Evolutionary conservation across 2,797 vertebrate species (phyloP), one percentile per base, ranked within the genome.

Genomic region (Tenualosa thibaudeaui): DNA sequence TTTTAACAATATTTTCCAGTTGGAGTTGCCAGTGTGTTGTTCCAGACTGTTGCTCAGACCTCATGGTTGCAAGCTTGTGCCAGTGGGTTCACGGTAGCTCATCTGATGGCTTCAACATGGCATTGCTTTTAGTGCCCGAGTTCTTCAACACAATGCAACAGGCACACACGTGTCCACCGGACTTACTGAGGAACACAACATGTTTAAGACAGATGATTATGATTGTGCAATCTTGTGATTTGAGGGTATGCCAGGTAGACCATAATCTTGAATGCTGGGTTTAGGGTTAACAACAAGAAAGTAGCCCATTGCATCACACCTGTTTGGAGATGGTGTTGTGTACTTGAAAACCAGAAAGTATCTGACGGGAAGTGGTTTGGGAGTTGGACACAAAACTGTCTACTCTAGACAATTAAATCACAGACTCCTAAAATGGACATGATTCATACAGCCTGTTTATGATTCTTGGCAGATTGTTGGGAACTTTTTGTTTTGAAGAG

Each of bases 1-100:
- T 24, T 75, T 43, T 5, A 19, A 37, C 37, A 75, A 75, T n/a
- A 75, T 75, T 78, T 78, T 78, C 71, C 71, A 78, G 71, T 78
- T 46, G 9, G 17, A 43, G 40, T 46, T 78, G 71, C 40, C 71
- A 78, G 40, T 78, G 37, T 46, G 71, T 46, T 78, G 71, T 46
- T 31, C 40, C 68, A 71, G 65, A 19, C 68, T 75, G 68, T 75
- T 75, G 13, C 15, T 22, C 17, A 22, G 5, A 65, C 65, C 31
- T 31, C 65, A 26, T 71, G 65, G 65, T 46, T 8, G 40, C 71
- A 75, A 43, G 65, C 37, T 40, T 75, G 31, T 75, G 68, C 65
- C 68, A 75, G 71, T 46, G 40, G 40, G 1, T 9, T 4, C 17
- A 78, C 19, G 26, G 5, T 37, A 78, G 71, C 31, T 40, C 31